Conservation (phyloP, 2,113 vertebrate species). For the Turdus rufiventris region DNA sequence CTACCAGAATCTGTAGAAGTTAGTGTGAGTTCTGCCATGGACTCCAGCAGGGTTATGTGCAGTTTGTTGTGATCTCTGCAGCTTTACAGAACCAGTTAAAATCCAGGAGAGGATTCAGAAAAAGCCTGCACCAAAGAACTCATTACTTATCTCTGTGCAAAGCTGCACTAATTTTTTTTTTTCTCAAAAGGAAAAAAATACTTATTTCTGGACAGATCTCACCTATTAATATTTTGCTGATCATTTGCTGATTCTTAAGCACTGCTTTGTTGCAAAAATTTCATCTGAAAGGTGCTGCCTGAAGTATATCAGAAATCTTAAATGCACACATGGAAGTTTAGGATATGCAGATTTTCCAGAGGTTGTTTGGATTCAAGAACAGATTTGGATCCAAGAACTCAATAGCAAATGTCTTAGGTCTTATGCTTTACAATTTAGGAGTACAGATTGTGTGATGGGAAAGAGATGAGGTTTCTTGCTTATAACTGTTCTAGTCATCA, state of each 20-base stretch:
- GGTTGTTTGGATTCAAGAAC: background rate
- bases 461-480: background rate
- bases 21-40: background rate
- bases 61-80: background rate
- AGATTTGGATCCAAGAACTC: background rate
- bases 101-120: background rate
- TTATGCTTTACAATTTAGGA: background rate
- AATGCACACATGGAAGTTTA: background rate
- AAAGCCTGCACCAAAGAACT: background rate
- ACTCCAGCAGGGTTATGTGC: background rate
- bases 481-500: background rate
- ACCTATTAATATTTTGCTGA: background rate
- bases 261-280: background rate
- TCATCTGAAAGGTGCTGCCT: background rate
- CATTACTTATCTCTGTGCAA: background rate
- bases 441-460: background rate
- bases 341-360: background rate
- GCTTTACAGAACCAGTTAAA: background rate
- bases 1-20: background rate
- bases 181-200: background rate
- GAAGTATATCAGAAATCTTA: background rate
- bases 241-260: background rate
- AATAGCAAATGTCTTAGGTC: accelerated
- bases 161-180: background rate
- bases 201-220: background rate